Evolutionary conservation across 2,797 vertebrate species (phyloP).

Genomic region (Coendou prehensilis): DNA sequence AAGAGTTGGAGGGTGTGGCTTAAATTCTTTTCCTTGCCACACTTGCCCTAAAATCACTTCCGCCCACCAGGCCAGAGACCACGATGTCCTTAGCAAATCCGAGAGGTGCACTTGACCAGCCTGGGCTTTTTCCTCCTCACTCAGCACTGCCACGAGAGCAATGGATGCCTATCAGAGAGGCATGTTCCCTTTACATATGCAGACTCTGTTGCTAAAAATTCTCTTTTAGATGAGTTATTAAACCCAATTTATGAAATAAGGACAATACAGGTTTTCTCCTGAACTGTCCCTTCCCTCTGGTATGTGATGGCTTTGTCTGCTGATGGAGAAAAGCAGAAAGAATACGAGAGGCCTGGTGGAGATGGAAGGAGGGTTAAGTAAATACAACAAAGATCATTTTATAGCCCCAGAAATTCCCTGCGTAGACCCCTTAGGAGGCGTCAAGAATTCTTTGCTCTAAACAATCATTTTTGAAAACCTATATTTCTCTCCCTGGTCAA

Average conservation of each 20-base stretch:
- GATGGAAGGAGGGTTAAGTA: neutral
- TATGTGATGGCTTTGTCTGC: neutral
- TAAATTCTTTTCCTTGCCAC: constrained; percentile 39
- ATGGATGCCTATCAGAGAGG: constrained; percentile 58
- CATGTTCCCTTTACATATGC: constrained; percentile 66
- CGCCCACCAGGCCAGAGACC: neutral
- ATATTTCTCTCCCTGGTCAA: neutral
- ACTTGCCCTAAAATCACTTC: constrained; percentile 53
- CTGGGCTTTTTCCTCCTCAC: constrained; percentile 5
- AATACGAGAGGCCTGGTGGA: neutral
- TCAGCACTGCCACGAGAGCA: constrained; percentile 45
- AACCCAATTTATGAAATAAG: constrained; percentile 74
- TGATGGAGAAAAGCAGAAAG: neutral
- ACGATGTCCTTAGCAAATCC: neutral
- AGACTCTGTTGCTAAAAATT: constrained; percentile 81
- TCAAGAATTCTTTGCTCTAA: neutral
- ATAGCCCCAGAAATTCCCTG: constrained; percentile 3
- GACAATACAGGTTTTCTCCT: constrained; percentile 62
- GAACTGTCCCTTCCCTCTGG: constrained; percentile 49
- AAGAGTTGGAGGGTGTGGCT: constrained; percentile 63
- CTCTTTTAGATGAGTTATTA: constrained; percentile 81
- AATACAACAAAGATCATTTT: constrained; percentile 12
- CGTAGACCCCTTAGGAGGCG: neutral
- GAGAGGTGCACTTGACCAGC: neutral
- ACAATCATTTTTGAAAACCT: neutral